Conservation (phyloP, 2,888 invertebrate genomes). For the Margaritifera margaritifera region DNA sequence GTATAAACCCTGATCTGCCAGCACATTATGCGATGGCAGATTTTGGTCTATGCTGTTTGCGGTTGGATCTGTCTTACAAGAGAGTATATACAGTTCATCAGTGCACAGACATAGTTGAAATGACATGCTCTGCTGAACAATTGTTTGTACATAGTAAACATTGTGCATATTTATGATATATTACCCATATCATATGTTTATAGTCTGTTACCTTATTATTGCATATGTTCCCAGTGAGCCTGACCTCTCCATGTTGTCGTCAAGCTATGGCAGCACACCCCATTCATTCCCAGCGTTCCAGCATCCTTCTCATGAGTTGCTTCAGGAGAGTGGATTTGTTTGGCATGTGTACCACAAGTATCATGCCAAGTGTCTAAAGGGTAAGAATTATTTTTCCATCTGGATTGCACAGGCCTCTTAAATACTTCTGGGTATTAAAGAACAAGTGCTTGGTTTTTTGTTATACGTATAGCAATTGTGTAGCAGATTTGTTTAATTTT, state of each 20-base stretch:
- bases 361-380: slow-evolving; percentile 92
- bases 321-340: slow-evolving; percentile 97
- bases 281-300: slow-evolving; percentile 92
- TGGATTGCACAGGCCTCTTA: not conserved
- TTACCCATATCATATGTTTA: too few species aligned
- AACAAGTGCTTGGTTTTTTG: not conserved
- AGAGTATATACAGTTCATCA: too few species aligned
- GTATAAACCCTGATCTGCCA: too few species aligned
- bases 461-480: too few species aligned
- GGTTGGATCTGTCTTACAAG: too few species aligned
- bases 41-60: too few species aligned
- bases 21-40: too few species aligned
- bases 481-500: too few species aligned
- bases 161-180: too few species aligned
- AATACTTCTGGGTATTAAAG: not conserved
- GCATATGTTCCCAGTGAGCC: slow-evolving; percentile 50
- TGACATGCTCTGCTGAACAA: too few species aligned
- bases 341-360: slow-evolving; percentile 98
- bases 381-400: slow-evolving; percentile 73
- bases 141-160: too few species aligned
- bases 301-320: slow-evolving; percentile 94
- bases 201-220: not conserved
- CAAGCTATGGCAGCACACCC: slow-evolving; percentile 85
- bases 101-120: too few species aligned
- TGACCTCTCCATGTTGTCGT: slow-evolving; percentile 60